These are phyloP conservation scores for Scrobipalpa costella DNA, from an alignment of 2,888 invertebrate genomes.

Conservation along the genomic window DNA sequence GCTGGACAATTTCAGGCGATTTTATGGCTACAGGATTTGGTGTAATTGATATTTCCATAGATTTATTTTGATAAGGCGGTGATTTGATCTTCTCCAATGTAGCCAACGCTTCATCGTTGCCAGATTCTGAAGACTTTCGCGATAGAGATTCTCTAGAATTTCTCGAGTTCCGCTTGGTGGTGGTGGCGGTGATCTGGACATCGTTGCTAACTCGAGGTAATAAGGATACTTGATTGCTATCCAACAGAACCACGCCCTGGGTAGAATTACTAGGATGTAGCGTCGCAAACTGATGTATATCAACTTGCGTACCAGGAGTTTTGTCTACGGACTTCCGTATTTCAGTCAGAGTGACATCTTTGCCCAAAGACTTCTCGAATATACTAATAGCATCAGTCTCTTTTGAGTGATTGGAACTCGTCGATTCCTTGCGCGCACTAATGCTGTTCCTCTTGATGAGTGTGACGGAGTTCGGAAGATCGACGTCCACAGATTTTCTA, in stretches of 20 bases:
- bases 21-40: conserved; percentile 55
- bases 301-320: conserved; percentile 51
- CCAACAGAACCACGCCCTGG: conserved; percentile 57
- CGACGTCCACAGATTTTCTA: conserved; percentile 73
- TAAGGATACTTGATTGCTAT: conserved; percentile 71
- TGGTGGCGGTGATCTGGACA: conserved; percentile 57
- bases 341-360: conserved; percentile 76
- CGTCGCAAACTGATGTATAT: conserved; percentile 68
- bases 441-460: conserved; percentile 74
- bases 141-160: conserved; percentile 58
- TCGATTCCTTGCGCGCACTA: conserved; percentile 73
- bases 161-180: conserved; percentile 61
- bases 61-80: conserved; percentile 51
- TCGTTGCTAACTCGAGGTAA: conserved; percentile 60
- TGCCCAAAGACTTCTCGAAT: conserved; percentile 75
- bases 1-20: conserved; percentile 54
- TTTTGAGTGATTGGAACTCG: conserved; percentile 72
- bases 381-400: conserved; percentile 76
- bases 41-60: conserved; percentile 53
- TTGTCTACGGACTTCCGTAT: conserved; percentile 75
- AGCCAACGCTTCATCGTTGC: conserved; percentile 54
- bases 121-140: conserved; percentile 63
- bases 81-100: conserved; percentile 65
- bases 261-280: conserved; percentile 60
- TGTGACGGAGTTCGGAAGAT: conserved; percentile 73